phyloP scores from a whole-genome alignment of 2,797 vertebrate genomes.

The Pangasius djambal region DNA sequence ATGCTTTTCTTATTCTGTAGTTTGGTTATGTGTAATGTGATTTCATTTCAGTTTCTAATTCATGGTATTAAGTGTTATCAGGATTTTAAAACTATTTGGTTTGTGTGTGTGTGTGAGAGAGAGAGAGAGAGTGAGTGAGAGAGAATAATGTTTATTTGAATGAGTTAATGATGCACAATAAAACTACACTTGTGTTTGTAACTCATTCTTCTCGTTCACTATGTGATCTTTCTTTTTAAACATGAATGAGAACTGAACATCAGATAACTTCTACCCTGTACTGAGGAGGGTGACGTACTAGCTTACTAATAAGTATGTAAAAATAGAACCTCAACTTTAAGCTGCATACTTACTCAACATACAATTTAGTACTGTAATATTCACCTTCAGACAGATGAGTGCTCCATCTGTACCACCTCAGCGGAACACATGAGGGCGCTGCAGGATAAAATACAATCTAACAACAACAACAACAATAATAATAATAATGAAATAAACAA shows the following conservation, averaged over 20 bases:
- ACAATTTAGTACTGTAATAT: not conserved
- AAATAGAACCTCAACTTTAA: not conserved
- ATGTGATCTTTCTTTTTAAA: not conserved
- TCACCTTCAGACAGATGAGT: not conserved
- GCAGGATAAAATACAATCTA: not conserved
- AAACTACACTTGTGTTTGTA: not conserved
- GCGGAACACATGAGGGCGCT: not conserved
- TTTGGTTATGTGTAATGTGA: not conserved
- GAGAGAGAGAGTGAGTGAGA: not conserved
- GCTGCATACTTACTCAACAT: not conserved
- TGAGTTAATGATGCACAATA: not conserved
- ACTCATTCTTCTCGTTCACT: not conserved
- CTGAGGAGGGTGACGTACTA: not conserved
- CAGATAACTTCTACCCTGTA: not conserved
- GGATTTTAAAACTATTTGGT: not conserved
- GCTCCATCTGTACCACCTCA: not conserved
- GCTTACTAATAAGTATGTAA: not conserved
- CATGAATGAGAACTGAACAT: not conserved
- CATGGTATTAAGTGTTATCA: not conserved
- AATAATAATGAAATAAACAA: not conserved
- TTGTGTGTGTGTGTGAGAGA: not conserved
- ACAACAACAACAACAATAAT: no score
- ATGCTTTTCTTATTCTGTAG: not conserved
- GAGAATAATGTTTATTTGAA: not conserved
- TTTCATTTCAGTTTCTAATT: not conserved